A percentile compares a stretch with the other conserved stretches of the same genome.
These are phyloP conservation scores for Leucosticte australis DNA, from an alignment of 2,113 vertebrate genomes.

Conservation along the genomic window DNA sequence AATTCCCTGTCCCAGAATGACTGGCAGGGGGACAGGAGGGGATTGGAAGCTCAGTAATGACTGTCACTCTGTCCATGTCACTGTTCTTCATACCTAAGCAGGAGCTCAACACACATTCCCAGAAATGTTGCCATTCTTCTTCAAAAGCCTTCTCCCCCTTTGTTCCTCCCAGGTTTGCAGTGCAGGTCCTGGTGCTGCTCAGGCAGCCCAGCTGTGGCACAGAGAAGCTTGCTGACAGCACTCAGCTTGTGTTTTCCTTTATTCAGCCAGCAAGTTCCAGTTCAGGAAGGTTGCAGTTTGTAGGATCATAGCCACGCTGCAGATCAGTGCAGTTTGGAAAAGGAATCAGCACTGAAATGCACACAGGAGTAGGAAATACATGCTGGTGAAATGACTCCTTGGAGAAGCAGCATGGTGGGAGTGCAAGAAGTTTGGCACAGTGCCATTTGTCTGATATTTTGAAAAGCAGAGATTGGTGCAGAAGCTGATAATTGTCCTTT, in stretches of 20 bases:
- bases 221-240: neutral
- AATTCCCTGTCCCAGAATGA: neutral
- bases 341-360: neutral
- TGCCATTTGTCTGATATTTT: neutral
- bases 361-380: neutral
- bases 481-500: neutral
- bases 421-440: neutral
- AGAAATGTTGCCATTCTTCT: neutral
- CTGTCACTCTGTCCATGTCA: neutral
- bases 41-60: neutral
- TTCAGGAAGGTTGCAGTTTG: neutral
- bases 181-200: neutral
- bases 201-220: neutral
- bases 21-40: neutral
- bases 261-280: neutral
- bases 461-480: neutral
- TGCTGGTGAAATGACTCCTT: neutral
- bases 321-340: neutral
- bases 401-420: neutral
- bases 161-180: neutral
- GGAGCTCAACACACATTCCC: neutral
- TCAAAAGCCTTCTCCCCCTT: neutral
- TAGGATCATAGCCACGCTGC: neutral
- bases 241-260: neutral
- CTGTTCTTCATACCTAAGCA: neutral